Evolutionary conservation across 1,140 invertebrate genomes (phyloP).

Genomic region (Cardiocondyla obscurior): DNA sequence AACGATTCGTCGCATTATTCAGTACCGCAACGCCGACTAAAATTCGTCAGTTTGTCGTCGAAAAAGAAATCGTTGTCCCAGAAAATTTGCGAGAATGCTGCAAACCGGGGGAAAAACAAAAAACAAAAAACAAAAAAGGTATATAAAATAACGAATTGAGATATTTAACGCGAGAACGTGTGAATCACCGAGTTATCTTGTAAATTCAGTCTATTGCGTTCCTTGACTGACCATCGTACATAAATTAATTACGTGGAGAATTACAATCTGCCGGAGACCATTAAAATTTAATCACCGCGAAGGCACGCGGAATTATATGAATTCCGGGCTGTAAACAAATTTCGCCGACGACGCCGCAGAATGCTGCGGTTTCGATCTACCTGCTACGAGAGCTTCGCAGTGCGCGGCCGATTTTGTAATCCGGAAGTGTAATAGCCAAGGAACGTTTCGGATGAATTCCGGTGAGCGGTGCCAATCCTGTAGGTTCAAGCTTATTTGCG

Average conservation of each 20-base stretch:
- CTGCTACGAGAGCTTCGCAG: constrained; percentile 35
- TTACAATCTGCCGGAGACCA: constrained; percentile 19
- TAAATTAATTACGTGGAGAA: constrained; percentile 34
- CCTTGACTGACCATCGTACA: background rate
- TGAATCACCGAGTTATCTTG: too few relatives aligned
- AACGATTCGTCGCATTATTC: constrained; percentile 12
- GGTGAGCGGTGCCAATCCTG: constrained; percentile 23
- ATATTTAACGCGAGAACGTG: background rate
- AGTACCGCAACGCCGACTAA: background rate
- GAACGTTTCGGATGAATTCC: constrained; percentile 11
- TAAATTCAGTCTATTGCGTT: background rate
- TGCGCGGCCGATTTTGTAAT: constrained; percentile 13
- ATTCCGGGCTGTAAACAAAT: constrained; percentile 45
- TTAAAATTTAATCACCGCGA: constrained; percentile 34
- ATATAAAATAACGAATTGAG: background rate
- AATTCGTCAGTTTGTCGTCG: background rate
- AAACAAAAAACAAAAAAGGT: too few relatives aligned
- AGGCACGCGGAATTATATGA: constrained; percentile 34
- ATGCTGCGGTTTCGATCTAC: constrained; percentile 31
- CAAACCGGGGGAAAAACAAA: too few relatives aligned
- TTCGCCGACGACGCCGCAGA: constrained; percentile 41
- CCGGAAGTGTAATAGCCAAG: constrained; percentile 15
- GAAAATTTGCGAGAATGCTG: background rate
- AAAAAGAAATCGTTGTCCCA: background rate
- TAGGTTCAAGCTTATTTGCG: constrained; percentile 46